Evolutionary conservation across 2,113 vertebrate species (phyloP).

Genomic region (Poeciliopsis turrubarensis): DNA sequence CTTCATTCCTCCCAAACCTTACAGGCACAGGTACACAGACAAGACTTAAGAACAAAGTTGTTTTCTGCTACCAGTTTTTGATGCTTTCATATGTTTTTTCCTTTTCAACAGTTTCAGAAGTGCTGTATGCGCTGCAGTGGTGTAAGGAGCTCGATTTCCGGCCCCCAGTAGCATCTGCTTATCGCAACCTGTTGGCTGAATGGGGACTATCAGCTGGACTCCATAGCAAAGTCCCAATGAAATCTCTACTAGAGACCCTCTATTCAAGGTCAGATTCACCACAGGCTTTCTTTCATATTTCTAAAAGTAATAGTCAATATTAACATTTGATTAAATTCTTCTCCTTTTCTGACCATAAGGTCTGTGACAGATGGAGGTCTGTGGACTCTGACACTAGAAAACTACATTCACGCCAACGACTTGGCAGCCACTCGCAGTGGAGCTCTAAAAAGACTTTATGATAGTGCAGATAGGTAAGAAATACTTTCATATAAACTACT

Average conservation of each 20-base stretch:
- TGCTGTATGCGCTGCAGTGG: constrained; percentile 93
- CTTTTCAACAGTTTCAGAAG: constrained; percentile 83
- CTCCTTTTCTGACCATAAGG: constrained; percentile 68
- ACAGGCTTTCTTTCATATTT: neutral
- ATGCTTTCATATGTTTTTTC: neutral
- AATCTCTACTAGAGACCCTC: constrained; percentile 80
- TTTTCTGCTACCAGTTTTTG: neutral
- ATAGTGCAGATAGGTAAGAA: constrained; percentile 83
- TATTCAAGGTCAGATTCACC: constrained; percentile 82
- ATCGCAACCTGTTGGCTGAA: constrained; percentile 81
- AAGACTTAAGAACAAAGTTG: neutral
- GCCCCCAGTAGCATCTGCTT: constrained; percentile 77
- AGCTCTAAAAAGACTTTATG: constrained; percentile 81
- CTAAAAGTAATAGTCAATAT: neutral
- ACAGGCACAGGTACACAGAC: constrained; percentile 62
- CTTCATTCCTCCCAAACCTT: constrained; percentile 41
- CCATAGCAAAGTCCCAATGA: constrained; percentile 55
- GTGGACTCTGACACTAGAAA: constrained; percentile 90
- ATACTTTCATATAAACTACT: too few species aligned
- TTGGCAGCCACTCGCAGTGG: constrained; percentile 62
- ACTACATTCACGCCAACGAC: constrained; percentile 75
- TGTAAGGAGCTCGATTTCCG: constrained; percentile 87
- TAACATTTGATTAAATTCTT: neutral
- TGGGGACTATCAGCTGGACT: constrained; percentile 81
- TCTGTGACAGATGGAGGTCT: constrained; percentile 86